Base-by-base conservation (phyloP, 2,888 invertebrate genomes). In the Acleris cristana region DNA sequence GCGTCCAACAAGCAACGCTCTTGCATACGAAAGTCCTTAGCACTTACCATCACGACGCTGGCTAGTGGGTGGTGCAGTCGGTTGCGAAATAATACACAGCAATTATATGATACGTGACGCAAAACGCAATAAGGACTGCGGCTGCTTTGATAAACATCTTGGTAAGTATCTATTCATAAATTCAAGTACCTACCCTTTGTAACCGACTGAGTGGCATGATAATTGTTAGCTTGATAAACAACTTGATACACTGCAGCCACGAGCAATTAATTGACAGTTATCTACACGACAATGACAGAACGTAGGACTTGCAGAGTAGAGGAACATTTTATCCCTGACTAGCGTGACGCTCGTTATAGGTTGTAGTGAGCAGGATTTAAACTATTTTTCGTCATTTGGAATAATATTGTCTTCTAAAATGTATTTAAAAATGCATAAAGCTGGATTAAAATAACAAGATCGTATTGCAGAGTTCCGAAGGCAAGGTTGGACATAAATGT, bases 31-130 rank as follows among this genome's bases (percentile, higher is more conserved):
- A 63, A 63, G 63, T 67, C 62, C 67, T 58, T 53, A 57, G 16
- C 48, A 52, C 30, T 75, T 72, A 78, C 76, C 72, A 72, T 74
- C 74, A 75, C 74, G 70, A 70, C 74, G 69, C 75, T 72, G 71
- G 77, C 72, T 77, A 70, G 79, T 79, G 80, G 81, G 79, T 80
- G 80, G 80, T 73, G 73, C 34, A 72, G 70, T 75, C 72, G 71
- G 71, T 87, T 85, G 80, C 84, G 74, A 85, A 84, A 87, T 77
- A 76, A 79, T 81, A 78, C 76, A 80, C 75, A 76, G 77, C 79
- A 82, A 85, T 85, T 81, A 84, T 77, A 73, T 74, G 73, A 77
- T 74, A 82, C 83, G 83, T 85, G 84, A 79, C 78, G 74, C 74
- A 73, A 73, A 77, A 74, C 70, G 72, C 76, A 79, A 83, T 77